These are phyloP conservation scores for Siderastrea siderea DNA, from an alignment of 92 coral and sea anemone species.

Conservation along the genomic window DNA sequence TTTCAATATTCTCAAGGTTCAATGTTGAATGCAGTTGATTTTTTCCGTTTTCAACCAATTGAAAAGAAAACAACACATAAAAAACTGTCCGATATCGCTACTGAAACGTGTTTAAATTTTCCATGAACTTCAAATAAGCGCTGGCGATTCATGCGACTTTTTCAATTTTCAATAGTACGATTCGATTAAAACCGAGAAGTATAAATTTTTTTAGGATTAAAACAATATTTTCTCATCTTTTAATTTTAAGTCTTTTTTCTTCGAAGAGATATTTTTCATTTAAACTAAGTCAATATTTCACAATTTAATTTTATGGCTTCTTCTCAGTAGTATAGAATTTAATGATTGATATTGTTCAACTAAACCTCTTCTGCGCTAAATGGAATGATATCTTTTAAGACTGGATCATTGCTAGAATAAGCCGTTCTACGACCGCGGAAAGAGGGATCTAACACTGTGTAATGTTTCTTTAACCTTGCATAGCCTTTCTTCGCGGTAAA, in stretches of 20 bases:
- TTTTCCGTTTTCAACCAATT: too few relatives aligned
- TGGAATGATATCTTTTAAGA: slow-evolving; percentile 22
- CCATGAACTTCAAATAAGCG: too few relatives aligned
- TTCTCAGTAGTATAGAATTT: background rate
- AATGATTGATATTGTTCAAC: slow-evolving; percentile 1
- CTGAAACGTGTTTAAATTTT: too few relatives aligned
- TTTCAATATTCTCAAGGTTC: too few relatives aligned
- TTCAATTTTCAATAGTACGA: too few relatives aligned
- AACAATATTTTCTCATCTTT: background rate
- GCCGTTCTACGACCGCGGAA: background rate
- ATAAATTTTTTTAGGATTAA: background rate
- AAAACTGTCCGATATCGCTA: too few relatives aligned
- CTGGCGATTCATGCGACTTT: too few relatives aligned
- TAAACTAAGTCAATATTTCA: slow-evolving; percentile 18
- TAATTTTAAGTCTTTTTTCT: background rate
- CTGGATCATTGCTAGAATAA: background rate
- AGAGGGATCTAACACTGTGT: background rate
- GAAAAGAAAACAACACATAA: too few relatives aligned
- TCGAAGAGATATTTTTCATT: slow-evolving; percentile 13
- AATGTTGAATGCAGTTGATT: too few relatives aligned
- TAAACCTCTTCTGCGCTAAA: slow-evolving; percentile 9
- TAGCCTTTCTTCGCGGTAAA: slow-evolving; percentile 26
- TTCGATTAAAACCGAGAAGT: background rate
- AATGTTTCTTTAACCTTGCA: slow-evolving; percentile 2
- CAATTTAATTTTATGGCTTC: slow-evolving; percentile 27